These are phyloP conservation scores for Uromys caudimaculatus DNA, from an alignment of 2,797 vertebrate species.

Conservation along the genomic window DNA sequence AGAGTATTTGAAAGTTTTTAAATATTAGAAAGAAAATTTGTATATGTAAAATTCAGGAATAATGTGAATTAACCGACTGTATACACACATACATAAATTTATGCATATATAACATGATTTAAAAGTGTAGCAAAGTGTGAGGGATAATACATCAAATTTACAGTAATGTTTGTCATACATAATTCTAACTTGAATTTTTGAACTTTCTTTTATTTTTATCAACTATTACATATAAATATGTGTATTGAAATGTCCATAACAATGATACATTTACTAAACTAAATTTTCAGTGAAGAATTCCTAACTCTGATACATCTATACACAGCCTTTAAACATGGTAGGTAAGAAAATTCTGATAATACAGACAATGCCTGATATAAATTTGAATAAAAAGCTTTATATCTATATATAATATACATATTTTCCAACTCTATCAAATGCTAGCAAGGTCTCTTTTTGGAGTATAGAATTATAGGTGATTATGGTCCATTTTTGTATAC, in stretches of 20 bases:
- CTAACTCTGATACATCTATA: not conserved
- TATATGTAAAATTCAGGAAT: not conserved
- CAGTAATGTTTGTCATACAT: not conserved
- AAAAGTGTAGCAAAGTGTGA: not conserved
- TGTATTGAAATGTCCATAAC: not conserved
- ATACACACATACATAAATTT: not conserved
- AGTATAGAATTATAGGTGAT: not conserved
- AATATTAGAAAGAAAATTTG: not conserved
- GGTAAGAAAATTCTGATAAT: not conserved
- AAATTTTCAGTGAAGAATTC: conserved; percentile 44
- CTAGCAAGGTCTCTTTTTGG: not conserved
- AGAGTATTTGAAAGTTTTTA: not conserved
- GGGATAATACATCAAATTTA: not conserved
- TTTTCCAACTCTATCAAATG: not conserved
- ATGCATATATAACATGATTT: not conserved
- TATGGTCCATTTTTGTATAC: not conserved
- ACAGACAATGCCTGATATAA: not conserved
- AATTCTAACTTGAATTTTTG: not conserved
- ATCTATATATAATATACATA: not conserved
- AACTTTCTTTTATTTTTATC: conserved; percentile 9
- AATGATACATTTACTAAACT: conserved; percentile 14
- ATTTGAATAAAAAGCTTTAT: not conserved
- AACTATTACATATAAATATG: not conserved
- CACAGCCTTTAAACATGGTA: not conserved
- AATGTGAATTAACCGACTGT: not conserved